Percentiles rank a stretch among this genome's conserved stretches.
Evolutionary conservation across 2,888 invertebrate genomes (phyloP).

Genomic region (Lasioglossum morio): DNA sequence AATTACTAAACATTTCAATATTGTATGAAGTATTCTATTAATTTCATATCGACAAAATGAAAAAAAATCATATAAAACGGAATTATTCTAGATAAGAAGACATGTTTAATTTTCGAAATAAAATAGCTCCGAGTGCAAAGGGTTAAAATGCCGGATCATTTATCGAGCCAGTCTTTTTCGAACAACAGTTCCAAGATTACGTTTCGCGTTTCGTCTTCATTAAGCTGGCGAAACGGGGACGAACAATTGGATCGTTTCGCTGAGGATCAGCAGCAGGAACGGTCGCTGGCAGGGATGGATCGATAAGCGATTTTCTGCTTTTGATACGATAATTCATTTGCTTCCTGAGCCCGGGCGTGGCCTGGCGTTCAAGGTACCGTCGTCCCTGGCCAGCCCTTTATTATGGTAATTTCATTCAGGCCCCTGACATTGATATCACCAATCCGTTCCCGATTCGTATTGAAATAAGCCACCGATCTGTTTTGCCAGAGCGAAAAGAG

Average conservation of each 20-base stretch:
- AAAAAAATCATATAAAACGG: too few relatives aligned
- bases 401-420: slow-evolving; percentile 81
- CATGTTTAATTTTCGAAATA: too few relatives aligned
- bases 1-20: too few relatives aligned
- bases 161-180: neutral
- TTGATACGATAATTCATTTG: slow-evolving; percentile 70
- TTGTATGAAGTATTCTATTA: too few relatives aligned
- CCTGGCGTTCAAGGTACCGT: slow-evolving; percentile 54
- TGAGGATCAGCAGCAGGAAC: neutral
- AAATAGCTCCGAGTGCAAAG: too few relatives aligned
- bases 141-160: neutral
- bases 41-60: too few relatives aligned
- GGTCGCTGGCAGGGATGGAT: slow-evolving; percentile 40
- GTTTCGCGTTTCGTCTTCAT: neutral
- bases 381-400: slow-evolving; percentile 71
- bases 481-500: slow-evolving; percentile 41
- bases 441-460: slow-evolving; percentile 80
- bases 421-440: slow-evolving; percentile 76
- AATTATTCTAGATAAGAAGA: too few relatives aligned
- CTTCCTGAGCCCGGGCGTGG: slow-evolving; percentile 35
- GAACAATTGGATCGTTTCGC: slow-evolving; percentile 48
- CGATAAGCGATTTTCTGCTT: slow-evolving; percentile 64
- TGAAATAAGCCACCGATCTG: slow-evolving; percentile 75
- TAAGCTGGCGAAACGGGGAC: neutral
- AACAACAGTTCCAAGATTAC: neutral